phyloP scores from a whole-genome alignment of 2,113 vertebrate genomes.

The Equus przewalskii region DNA sequence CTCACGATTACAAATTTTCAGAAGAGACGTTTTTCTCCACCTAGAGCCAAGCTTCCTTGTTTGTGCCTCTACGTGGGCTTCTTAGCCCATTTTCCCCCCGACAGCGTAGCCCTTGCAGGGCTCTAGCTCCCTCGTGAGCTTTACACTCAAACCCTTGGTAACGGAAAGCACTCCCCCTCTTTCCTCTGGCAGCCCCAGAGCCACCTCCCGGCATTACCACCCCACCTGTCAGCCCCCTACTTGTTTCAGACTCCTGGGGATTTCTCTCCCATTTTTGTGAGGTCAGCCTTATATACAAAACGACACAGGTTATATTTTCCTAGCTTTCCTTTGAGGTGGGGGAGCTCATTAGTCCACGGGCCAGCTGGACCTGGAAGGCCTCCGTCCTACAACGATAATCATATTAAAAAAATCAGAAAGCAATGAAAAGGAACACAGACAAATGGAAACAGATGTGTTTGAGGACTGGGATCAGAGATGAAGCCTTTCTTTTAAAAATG shows the following conservation, averaged over 20 bases:
- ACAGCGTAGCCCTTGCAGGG: background rate
- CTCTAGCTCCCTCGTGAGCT: background rate
- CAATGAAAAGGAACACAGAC: background rate
- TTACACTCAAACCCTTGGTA: background rate
- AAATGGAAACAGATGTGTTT: background rate
- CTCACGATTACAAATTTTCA: background rate
- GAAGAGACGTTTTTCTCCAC: background rate
- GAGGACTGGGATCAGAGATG: background rate
- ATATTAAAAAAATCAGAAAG: background rate
- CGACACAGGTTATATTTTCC: background rate
- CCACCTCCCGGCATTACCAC: no score
- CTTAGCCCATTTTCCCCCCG: background rate
- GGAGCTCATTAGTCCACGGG: background rate
- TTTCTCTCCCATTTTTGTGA: background rate
- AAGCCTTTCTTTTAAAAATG: background rate
- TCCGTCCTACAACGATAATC: background rate
- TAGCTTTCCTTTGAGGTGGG: background rate
- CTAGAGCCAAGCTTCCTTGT: background rate
- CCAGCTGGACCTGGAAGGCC: background rate
- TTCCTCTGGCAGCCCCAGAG: background rate
- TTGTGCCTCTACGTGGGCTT: background rate
- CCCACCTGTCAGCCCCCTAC: no score
- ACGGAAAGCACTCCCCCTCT: rapidly evolving
- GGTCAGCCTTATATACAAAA: background rate
- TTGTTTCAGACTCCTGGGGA: background rate